Evolutionary conservation across 2,888 invertebrate genomes (phyloP).

Genomic region (Sesamia inferens): DNA sequence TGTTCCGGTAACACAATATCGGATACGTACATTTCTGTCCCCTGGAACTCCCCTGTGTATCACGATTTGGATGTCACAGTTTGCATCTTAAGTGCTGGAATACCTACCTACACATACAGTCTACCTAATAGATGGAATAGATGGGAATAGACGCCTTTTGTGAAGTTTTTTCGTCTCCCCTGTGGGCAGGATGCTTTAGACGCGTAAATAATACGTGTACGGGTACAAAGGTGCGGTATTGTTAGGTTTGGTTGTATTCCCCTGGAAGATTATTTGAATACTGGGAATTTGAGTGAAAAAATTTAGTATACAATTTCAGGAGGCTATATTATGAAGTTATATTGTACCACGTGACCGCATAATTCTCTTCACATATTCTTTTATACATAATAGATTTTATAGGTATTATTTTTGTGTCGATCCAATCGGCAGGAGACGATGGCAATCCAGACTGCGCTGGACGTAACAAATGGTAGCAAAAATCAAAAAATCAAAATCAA

Average conservation of each 20-base stretch:
- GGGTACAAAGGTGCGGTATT: constrained; percentile 39
- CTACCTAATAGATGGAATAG: constrained; percentile 35
- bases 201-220: constrained; percentile 45
- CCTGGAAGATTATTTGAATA: constrained; percentile 30
- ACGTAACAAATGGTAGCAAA: no score
- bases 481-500: no score
- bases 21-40: constrained; percentile 67
- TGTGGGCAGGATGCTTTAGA: constrained; percentile 42
- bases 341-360: neutral
- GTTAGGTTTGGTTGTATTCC: constrained; percentile 36
- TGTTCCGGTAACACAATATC: constrained; percentile 78
- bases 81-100: constrained; percentile 83
- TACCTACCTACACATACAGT: constrained; percentile 57
- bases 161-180: constrained; percentile 48
- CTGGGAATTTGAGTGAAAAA: constrained; percentile 5
- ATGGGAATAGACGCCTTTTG: constrained; percentile 49
- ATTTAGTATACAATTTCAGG: neutral
- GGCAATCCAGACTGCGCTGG: no score
- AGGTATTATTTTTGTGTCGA: neutral
- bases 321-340: neutral
- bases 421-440: no score
- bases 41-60: constrained; percentile 73
- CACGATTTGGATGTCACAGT: constrained; percentile 79
- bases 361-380: neutral
- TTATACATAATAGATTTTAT: neutral